Base-by-base conservation (phyloP, 1,140 invertebrate species). In the Zaprionus vittiger region DNA sequence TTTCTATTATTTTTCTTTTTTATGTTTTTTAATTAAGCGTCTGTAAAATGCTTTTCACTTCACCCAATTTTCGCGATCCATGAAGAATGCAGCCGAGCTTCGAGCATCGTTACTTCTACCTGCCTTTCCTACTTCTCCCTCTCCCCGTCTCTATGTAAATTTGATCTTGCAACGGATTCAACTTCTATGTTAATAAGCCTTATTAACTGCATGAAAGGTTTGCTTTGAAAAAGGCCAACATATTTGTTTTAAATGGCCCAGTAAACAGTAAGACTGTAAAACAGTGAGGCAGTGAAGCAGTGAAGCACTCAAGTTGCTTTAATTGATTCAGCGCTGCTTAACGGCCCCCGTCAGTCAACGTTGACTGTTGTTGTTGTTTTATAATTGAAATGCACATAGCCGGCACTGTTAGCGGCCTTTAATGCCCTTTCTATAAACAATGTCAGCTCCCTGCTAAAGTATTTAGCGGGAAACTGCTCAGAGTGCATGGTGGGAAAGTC, bases 171-270 rank as follows among this genome's bases (percentile, higher is more conserved):
- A 31, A 38, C 54, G 61, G 44, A 55, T 20, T 24, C 44, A 22
- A 34, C 20, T 63, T 31, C 54, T 74, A 74, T 69, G 78, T 55
- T 61, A 67, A 74, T 72, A 57, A 60, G 52, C 37, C 82, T 85
- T 81, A 84, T 85, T 84, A 84, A 71, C 70, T 73, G 82, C 82
- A 85, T 84, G 82, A 79, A 84, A 84, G 79, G 79, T 85, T 80
- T 81, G 63, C 57, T 76, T 76, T 65, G 55, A 54, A 71, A 65
- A 65, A 59, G 11, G 66, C 81, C 66, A 72, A 49, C 81, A 64
- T 64, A 52, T 75, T 71, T 71, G 55, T 56, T 75, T 61, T 77
- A 83, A 84, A 76, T 85, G 82, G 79, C 71, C 79, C 70, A 81
- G 82, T 84, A 84, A 84, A 81, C 75, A 85, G 82, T 68, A 71